phyloP scores from a whole-genome alignment of 2,888 invertebrate genomes.

The Ellobium chinense region DNA sequence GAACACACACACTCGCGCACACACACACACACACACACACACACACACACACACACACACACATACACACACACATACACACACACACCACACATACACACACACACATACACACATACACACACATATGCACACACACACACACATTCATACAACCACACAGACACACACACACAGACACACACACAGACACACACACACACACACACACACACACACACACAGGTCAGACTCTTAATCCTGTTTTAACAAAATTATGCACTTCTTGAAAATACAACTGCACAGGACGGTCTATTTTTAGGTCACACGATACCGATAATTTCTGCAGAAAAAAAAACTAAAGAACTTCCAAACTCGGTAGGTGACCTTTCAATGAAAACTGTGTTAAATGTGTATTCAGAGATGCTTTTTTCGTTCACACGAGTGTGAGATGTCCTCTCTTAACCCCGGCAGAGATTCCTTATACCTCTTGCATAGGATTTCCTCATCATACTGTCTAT shows the following conservation, averaged over 20 bases:
- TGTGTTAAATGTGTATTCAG: no score
- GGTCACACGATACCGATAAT: no score
- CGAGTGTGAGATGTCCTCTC: no score
- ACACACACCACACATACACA: background rate
- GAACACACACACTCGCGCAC: background rate
- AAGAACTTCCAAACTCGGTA: no score
- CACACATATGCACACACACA: background rate
- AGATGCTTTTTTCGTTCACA: no score
- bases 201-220: background rate
- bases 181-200: background rate
- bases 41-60: slow-evolving; percentile 15
- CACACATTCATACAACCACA: background rate
- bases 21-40: slow-evolving; percentile 4
- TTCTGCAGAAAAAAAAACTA: no score
- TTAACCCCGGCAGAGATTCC: no score
- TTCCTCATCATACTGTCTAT: no score
- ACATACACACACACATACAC: slow-evolving; percentile 8
- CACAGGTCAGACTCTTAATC: background rate
- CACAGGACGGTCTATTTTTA: no score
- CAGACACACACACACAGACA: background rate
- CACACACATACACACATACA: background rate
- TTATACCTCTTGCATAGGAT: no score
- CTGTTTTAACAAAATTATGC: background rate
- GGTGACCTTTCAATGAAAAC: no score
- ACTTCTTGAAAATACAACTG: no score